A percentile compares a stretch with the other conserved stretches of the same genome.
phyloP scores from a whole-genome alignment of 2,113 vertebrate species.

The Perca schrenkii region DNA sequence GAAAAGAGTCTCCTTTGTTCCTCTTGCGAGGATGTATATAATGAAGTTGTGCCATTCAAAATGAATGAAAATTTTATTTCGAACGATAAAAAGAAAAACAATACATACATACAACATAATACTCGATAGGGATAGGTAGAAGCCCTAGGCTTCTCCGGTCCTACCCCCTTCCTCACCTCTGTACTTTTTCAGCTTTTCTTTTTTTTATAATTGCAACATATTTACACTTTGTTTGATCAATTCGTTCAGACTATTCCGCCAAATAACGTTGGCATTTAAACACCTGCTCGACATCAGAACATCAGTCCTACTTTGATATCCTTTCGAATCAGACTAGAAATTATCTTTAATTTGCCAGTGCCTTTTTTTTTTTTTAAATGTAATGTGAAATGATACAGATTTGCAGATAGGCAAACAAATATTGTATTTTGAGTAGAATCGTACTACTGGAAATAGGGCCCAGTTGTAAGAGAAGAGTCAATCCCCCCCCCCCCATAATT shows the following conservation, averaged over 20 bases:
- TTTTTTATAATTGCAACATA: too few relatives aligned
- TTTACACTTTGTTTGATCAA: too few relatives aligned
- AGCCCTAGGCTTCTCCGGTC: too few relatives aligned
- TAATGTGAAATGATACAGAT: background rate
- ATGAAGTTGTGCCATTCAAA: background rate
- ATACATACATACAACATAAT: too few relatives aligned
- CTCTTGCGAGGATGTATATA: background rate
- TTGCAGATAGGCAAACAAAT: background rate
- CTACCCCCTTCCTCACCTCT: too few relatives aligned
- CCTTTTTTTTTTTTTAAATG: background rate
- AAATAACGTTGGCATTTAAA: background rate
- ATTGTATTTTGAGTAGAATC: background rate
- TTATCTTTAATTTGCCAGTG: background rate
- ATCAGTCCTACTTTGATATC: background rate
- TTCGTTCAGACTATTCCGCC: too few relatives aligned
- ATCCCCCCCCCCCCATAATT: background rate
- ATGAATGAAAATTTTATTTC: too few relatives aligned
- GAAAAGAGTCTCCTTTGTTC: conserved; percentile 29
- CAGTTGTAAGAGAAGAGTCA: background rate
- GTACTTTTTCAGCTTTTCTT: too few relatives aligned
- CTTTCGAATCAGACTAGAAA: background rate
- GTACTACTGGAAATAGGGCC: background rate
- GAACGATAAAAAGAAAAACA: too few relatives aligned
- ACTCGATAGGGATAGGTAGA: too few relatives aligned
- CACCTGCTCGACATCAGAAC: background rate